Conservation (phyloP, 2,113 vertebrate genomes). For the Cephalophus harveyi region DNA sequence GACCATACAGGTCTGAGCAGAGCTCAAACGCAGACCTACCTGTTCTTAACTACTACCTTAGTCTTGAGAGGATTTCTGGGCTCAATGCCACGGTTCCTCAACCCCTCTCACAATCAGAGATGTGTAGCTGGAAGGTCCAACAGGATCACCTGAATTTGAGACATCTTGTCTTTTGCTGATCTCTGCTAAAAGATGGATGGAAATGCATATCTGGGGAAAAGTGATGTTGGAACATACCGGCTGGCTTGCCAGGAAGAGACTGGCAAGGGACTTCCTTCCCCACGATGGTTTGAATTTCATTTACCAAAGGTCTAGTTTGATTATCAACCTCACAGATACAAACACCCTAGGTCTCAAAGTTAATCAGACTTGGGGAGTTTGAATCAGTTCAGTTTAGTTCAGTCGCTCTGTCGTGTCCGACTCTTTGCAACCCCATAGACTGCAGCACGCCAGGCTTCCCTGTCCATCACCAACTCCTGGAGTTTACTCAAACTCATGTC, state of each 20-base stretch:
- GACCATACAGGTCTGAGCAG: background rate
- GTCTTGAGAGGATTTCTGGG: background rate
- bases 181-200: background rate
- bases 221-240: background rate
- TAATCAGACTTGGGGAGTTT: background rate
- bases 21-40: background rate
- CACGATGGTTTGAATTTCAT: background rate
- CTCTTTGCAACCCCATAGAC: background rate
- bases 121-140: background rate
- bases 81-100: background rate
- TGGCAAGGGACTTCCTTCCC: conserved; percentile 19
- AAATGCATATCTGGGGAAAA: background rate
- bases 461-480: background rate
- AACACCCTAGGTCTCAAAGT: background rate
- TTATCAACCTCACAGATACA: background rate
- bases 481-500: background rate
- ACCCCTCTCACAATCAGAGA: background rate
- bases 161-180: background rate
- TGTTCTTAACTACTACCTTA: background rate
- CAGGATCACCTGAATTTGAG: background rate
- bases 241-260: background rate
- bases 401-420: accelerated
- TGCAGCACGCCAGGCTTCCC: background rate
- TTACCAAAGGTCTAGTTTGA: conserved; percentile 1
- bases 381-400: background rate